Conservation (phyloP, 2,113 vertebrate genomes). For the Bubalus kerabau region DNA sequence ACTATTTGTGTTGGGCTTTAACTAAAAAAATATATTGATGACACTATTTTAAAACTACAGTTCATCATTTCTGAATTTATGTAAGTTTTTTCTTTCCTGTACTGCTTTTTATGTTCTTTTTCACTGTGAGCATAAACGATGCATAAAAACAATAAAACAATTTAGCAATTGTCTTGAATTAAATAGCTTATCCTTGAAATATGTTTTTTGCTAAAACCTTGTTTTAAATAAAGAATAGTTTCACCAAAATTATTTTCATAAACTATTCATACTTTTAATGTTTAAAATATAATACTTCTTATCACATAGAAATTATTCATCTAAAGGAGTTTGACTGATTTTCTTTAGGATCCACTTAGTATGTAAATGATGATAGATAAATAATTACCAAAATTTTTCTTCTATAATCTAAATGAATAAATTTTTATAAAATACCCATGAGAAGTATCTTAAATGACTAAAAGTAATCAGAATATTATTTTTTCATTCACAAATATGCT, state of each 20-base stretch:
- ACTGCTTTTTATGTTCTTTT: not conserved
- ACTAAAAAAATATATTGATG: not conserved
- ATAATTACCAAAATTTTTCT: not conserved
- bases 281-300: not conserved
- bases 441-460: not conserved
- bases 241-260: not conserved
- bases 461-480: not conserved
- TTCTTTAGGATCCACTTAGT: not conserved
- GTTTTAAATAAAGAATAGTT: not conserved
- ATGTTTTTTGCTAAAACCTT: not conserved
- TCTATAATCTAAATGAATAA: not conserved
- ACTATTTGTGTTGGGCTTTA: not conserved
- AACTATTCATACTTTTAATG: not conserved
- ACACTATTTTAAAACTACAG: not conserved
- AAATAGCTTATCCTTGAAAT: not conserved
- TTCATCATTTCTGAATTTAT: not conserved
- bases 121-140: not conserved
- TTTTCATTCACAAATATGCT: not conserved
- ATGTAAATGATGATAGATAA: not conserved
- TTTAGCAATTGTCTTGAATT: not conserved
- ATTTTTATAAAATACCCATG: not conserved
- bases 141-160: not conserved
- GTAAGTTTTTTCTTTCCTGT: not conserved
- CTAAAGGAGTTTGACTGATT: not conserved
- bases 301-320: not conserved